Conservation (phyloP, 2,113 vertebrate species). For the Lasiurus borealis region DNA sequence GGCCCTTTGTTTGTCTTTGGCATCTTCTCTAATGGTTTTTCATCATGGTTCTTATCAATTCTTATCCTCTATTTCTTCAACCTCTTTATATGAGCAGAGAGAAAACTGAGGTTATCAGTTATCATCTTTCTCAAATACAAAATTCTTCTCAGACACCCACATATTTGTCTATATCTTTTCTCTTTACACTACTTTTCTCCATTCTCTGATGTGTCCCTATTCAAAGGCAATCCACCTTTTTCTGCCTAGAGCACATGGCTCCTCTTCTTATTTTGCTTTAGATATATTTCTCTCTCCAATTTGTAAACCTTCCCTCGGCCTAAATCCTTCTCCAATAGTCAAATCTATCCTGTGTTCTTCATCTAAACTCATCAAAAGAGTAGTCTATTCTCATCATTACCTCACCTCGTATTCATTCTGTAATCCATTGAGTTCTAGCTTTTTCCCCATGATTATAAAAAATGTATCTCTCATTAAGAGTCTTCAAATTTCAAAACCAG, state of each 20-base stretch:
- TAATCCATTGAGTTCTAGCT: neutral
- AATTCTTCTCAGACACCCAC: neutral
- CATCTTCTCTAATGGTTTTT: neutral
- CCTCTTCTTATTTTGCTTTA: constrained; percentile 1
- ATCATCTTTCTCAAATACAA: neutral
- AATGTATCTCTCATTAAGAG: neutral
- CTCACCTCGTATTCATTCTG: neutral
- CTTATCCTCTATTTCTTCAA: neutral
- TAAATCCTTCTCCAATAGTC: neutral
- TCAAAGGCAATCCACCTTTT: neutral
- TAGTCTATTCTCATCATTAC: neutral
- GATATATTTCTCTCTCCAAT: neutral
- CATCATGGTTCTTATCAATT: neutral
- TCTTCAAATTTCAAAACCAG: neutral
- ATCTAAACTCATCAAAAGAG: neutral
- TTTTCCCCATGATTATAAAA: neutral
- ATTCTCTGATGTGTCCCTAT: neutral
- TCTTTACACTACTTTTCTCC: neutral
- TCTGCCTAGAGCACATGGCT: neutral
- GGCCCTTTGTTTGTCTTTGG: neutral
- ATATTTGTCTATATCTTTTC: neutral
- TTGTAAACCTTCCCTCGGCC: neutral
- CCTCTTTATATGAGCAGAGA: neutral
- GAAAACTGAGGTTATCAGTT: neutral
- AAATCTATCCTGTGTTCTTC: neutral